Base-by-base conservation (phyloP, 2,113 vertebrate species). In the Scophthalmus maximus region DNA sequence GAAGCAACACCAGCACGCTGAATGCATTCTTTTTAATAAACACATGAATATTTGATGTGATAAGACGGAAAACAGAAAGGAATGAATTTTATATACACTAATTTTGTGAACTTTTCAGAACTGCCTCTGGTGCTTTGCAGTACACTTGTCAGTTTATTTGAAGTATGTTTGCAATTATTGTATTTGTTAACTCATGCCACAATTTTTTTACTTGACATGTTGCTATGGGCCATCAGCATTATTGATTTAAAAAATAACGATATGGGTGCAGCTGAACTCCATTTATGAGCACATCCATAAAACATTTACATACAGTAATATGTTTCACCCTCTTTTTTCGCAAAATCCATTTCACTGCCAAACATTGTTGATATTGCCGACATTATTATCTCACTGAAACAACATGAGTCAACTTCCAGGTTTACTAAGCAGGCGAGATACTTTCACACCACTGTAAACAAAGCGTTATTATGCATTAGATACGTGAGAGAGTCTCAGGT, bases 81-180 rank as follows among this genome's bases (percentile, higher is more conserved):
- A 87, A 86, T 80, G 52, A 85, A 87, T 81, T 79, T 79, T 75
- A 84, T 78, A 79, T 81, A 85, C 65, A 76, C 56, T 76, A 75
- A 87, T 91, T 89, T 88, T 87, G 82, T 87, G 76, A 90, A 90
- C 82, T 89, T 88, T 90, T 86, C 76, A 65, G 60, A 84, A 81
- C 27, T 18, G 83, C 88, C 89, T 86, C 8, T 0, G 44, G 78
- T 73, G 59, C 63, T 80, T 77, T 30, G 68, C 57, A 61, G 59
- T 76, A 65, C 81, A 79, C 76, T 81, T 89, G 88, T 90, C 87
- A 90, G 87, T 86, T 81, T 84, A 89, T 89, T 89, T 91, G 91
- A 93, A 86, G 75, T 85, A 90, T 88, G 83, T 86, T 86, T 88
- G 82, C 87, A 92, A 91, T 92, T 91, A 91, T 87, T 89, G 67